These are phyloP conservation scores for Pogonomyrmex barbatus DNA, from an alignment of 1,140 invertebrate genomes.

Conservation along the genomic window DNA sequence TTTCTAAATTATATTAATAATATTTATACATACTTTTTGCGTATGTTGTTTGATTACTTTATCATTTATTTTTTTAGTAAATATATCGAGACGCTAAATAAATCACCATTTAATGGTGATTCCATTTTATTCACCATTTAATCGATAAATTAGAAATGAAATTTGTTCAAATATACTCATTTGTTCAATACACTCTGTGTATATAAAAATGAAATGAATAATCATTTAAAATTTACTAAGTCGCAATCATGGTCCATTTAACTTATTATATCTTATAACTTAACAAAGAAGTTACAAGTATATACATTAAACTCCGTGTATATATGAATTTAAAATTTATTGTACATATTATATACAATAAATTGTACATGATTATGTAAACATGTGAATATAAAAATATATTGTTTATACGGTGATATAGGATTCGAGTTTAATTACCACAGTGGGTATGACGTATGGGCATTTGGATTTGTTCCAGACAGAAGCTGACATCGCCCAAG, in stretches of 20 bases:
- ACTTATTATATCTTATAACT: background rate
- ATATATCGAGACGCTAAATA: background rate
- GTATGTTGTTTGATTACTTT: background rate
- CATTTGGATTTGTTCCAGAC: slow-evolving; percentile 90
- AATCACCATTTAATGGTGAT: background rate
- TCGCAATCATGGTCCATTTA: background rate
- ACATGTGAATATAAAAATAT: background rate
- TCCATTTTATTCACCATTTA: no score
- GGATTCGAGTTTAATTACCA: background rate
- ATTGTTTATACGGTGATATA: background rate
- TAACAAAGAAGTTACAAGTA: background rate
- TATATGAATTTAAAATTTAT: no score
- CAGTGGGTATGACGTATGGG: slow-evolving; percentile 77
- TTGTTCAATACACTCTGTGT: background rate
- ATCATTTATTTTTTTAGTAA: background rate
- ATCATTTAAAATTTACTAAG: background rate
- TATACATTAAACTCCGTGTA: no score
- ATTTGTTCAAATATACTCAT: background rate
- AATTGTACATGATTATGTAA: background rate
- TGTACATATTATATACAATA: background rate
- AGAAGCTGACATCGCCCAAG: slow-evolving; percentile 99
- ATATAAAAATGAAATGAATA: slow-evolving; percentile 7
- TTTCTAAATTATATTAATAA: background rate
- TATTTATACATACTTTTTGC: background rate
- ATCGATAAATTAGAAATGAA: background rate